phyloP scores from a whole-genome alignment of 2,888 invertebrate genomes.

The Cremastinae sp. region DNA sequence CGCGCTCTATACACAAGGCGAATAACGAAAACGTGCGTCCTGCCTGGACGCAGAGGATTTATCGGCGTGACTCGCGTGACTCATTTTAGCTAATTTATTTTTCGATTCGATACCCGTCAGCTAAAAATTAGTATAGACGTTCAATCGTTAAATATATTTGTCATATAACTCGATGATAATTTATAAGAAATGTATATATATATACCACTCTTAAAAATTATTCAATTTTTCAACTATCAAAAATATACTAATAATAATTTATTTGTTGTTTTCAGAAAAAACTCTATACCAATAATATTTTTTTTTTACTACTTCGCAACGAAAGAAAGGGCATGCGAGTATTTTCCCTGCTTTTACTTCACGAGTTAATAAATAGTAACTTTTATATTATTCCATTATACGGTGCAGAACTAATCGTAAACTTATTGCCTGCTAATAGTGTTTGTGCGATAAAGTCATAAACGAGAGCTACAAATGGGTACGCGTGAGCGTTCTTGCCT shows the following conservation, averaged over 20 bases:
- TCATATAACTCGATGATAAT: too few species aligned
- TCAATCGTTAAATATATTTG: constrained; percentile 15
- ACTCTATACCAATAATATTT: too few species aligned
- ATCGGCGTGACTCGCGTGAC: constrained; percentile 21
- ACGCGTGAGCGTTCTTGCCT: constrained; percentile 14
- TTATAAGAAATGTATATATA: too few species aligned
- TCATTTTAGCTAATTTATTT: background rate
- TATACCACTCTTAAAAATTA: too few species aligned
- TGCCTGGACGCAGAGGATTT: constrained; percentile 57
- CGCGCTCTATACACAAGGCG: background rate
- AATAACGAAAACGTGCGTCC: constrained; percentile 55
- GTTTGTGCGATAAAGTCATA: constrained; percentile 65
- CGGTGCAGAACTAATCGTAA: constrained; percentile 64
- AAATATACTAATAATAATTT: too few species aligned
- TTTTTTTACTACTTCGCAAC: background rate
- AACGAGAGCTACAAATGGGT: constrained; percentile 46
- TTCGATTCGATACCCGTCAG: constrained; percentile 21
- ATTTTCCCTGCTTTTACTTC: too few species aligned
- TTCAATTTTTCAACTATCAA: too few species aligned
- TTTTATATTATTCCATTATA: constrained; percentile 55
- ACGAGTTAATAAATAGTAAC: background rate
- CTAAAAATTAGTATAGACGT: background rate
- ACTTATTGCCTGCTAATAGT: constrained; percentile 68
- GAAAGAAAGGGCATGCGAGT: background rate
- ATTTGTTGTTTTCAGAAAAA: too few species aligned